phyloP scores from a whole-genome alignment of 2,113 vertebrate genomes.

The Odontesthes bonariensis region DNA sequence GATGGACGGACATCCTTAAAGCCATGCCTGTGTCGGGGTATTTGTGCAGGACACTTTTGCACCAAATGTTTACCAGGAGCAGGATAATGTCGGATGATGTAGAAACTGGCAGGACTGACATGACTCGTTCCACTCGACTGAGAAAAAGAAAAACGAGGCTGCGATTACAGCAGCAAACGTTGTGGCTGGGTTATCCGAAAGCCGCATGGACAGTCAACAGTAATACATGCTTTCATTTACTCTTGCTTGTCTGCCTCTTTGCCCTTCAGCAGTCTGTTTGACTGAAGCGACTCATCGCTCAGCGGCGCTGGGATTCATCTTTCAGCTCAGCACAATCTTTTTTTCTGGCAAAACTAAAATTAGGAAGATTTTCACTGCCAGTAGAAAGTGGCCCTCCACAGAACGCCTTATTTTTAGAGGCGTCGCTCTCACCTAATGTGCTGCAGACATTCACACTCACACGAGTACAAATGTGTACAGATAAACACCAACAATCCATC shows the following conservation, averaged over 20 bases:
- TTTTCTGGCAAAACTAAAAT: slow-evolving; percentile 35
- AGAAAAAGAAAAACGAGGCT: too few species aligned
- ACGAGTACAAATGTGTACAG: slow-evolving; percentile 35
- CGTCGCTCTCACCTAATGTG: slow-evolving; percentile 24
- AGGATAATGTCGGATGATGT: too few species aligned
- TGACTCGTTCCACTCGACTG: too few species aligned
- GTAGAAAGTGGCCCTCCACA: slow-evolving; percentile 38
- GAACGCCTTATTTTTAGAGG: slow-evolving; percentile 48
- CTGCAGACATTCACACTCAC: slow-evolving; percentile 31
- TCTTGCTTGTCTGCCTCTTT: slow-evolving; percentile 1
- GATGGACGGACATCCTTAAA: not conserved
- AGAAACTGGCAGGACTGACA: too few species aligned
- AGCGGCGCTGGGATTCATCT: slow-evolving; percentile 12
- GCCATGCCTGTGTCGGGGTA: not conserved
- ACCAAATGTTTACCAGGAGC: too few species aligned
- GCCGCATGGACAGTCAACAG: not conserved
- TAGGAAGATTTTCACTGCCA: not conserved
- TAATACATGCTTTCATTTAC: not conserved
- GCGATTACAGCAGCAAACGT: too few species aligned
- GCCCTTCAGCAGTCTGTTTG: slow-evolving; percentile 33
- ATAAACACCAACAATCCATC: slow-evolving; percentile 36
- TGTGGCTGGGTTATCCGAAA: not conserved
- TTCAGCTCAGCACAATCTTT: slow-evolving; percentile 8
- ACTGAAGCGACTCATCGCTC: slow-evolving; percentile 53
- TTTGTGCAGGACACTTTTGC: too few species aligned